Conservation (phyloP, 2,888 invertebrate species). For the Netelia melanura region DNA sequence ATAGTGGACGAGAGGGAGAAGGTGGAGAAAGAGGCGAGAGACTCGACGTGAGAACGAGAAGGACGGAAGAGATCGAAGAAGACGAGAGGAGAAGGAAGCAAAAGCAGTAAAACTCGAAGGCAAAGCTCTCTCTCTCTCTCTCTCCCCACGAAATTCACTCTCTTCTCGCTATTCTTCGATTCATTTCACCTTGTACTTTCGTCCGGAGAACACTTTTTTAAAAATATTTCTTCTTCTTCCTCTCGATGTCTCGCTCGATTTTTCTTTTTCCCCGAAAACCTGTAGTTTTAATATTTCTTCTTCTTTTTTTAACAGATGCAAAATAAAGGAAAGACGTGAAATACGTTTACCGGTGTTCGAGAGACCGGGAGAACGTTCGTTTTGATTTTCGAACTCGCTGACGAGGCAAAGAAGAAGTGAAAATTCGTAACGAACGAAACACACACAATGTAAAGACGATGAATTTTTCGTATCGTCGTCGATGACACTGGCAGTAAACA, state of each 20-base stretch:
- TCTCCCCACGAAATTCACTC: slow-evolving; percentile 38
- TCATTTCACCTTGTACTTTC: slow-evolving; percentile 4
- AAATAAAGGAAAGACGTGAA: no score
- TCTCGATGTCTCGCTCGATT: neutral
- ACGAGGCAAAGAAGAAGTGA: no score
- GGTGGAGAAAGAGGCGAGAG: slow-evolving; percentile 47
- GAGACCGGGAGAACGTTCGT: no score
- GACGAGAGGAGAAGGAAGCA: slow-evolving; percentile 46
- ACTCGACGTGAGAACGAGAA: slow-evolving; percentile 38
- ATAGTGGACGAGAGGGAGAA: slow-evolving; percentile 19
- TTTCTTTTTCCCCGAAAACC: neutral
- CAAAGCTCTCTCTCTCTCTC: slow-evolving; percentile 19
- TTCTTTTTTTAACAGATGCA: neutral
- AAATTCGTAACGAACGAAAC: no score
- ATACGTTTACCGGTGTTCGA: no score
- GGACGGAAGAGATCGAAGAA: slow-evolving; percentile 49
- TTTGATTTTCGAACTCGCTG: no score
- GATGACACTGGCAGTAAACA: no score
- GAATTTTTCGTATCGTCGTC: no score
- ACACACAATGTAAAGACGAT: no score
- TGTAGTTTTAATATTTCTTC: neutral
- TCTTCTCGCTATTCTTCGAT: slow-evolving; percentile 8
- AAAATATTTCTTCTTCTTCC: neutral
- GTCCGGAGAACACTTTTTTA: neutral
- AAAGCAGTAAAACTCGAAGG: slow-evolving; percentile 40